Percentiles rank a stretch among this genome's conserved stretches.
Evolutionary conservation across 2,888 invertebrate genomes (phyloP).

Genomic region (Chrysomela aeneicollis): DNA sequence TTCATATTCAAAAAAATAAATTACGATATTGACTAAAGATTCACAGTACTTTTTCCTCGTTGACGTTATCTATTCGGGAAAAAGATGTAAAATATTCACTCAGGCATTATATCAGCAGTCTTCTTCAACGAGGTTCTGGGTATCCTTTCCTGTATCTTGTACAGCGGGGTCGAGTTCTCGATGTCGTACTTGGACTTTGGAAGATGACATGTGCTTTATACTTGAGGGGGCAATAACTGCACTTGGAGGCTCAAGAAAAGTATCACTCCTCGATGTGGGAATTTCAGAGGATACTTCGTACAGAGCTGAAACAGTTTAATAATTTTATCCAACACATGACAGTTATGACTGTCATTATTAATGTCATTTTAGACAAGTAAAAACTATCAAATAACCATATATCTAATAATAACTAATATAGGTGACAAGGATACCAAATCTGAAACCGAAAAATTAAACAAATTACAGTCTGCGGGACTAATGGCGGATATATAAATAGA

Average conservation of each 20-base stretch:
- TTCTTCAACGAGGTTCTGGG: slow-evolving; percentile 88
- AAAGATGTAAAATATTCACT: slow-evolving; percentile 47
- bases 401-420: too few relatives aligned
- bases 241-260: slow-evolving; percentile 69
- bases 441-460: too few relatives aligned
- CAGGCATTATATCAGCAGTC: slow-evolving; percentile 69
- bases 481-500: too few relatives aligned
- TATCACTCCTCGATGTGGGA: slow-evolving; percentile 68
- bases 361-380: too few relatives aligned
- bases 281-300: slow-evolving; percentile 84
- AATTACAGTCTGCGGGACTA: too few relatives aligned
- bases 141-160: slow-evolving; percentile 89
- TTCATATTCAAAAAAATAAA: slow-evolving; percentile 38
- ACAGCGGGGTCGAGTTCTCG: slow-evolving; percentile 82
- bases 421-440: too few relatives aligned
- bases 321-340: too few relatives aligned
- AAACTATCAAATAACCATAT: too few relatives aligned
- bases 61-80: slow-evolving; percentile 47
- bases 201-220: slow-evolving; percentile 79
- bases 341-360: too few relatives aligned
- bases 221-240: slow-evolving; percentile 85
- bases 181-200: slow-evolving; percentile 76
- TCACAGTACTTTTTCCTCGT: slow-evolving; percentile 30
- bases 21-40: slow-evolving; percentile 38
- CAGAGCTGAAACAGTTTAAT: slow-evolving; percentile 66